Conservation (phyloP, 2,113 vertebrate genomes). For the Nothoprocta perdicaria region DNA sequence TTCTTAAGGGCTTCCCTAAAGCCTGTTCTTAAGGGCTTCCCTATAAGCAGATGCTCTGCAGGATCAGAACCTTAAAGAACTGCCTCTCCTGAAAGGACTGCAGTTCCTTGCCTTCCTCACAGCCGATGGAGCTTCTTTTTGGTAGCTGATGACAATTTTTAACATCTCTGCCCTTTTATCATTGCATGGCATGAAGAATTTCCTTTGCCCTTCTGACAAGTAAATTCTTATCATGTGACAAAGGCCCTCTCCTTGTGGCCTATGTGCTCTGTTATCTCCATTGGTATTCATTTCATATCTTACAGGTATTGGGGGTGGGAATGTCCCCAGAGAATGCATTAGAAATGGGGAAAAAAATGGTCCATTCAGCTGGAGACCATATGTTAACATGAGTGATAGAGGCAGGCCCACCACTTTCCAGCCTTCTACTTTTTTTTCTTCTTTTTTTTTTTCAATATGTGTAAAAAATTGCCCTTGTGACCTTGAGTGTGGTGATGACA, state of each 20-base stretch:
- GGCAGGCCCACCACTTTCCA: not conserved
- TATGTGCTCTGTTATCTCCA: not conserved
- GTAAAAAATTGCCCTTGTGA: not conserved
- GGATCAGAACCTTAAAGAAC: not conserved
- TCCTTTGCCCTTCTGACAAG: not conserved
- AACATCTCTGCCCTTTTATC: not conserved
- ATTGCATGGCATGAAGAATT: not conserved
- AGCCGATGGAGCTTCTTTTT: not conserved
- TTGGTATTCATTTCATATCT: not conserved
- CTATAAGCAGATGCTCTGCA: not conserved
- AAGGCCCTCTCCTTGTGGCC: not conserved
- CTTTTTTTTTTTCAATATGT: not conserved
- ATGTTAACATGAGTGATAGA: not conserved
- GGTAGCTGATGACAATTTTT: not conserved
- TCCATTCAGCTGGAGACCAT: accelerated
- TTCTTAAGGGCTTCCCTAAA: not conserved
- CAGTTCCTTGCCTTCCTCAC: not conserved
- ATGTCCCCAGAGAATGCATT: not conserved
- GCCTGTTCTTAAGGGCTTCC: too few species aligned
- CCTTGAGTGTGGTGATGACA: not conserved
- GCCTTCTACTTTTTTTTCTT: too few species aligned
- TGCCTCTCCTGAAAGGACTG: not conserved
- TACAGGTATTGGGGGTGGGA: not conserved
- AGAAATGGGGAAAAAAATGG: not conserved
- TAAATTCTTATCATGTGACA: not conserved